Conservation (phyloP, 64 coral and sea anemone genomes). For the Porites lutea region DNA sequence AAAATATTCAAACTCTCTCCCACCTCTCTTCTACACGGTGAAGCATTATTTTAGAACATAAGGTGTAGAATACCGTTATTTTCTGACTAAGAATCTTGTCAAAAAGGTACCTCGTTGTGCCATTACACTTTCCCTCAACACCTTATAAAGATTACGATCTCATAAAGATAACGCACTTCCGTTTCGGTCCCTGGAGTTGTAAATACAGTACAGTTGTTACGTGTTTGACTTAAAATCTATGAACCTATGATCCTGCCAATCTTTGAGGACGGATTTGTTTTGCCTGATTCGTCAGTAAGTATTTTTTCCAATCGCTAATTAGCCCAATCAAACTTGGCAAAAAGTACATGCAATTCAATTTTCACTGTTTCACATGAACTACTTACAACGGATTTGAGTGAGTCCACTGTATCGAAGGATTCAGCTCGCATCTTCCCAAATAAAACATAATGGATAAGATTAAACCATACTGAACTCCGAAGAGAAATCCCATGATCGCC, state of each 20-base stretch:
- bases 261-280: neutral
- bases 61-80: too few relatives aligned
- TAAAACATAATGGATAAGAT: neutral
- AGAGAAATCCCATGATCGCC: neutral
- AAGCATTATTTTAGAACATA: neutral
- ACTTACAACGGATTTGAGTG: constrained; percentile 53
- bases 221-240: too few relatives aligned
- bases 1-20: constrained; percentile 4
- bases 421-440: neutral
- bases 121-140: neutral
- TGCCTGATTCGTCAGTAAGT: neutral
- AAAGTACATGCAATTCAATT: neutral
- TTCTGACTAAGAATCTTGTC: too few relatives aligned
- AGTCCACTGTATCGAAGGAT: constrained; percentile 68
- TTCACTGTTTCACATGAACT: neutral
- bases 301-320: neutral
- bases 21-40: neutral
- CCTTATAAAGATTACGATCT: neutral
- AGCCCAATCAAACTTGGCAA: neutral
- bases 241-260: neutral
- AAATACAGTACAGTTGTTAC: too few relatives aligned
- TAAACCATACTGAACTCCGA: neutral
- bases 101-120: too few relatives aligned
- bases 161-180: neutral
- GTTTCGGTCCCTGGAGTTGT: too few relatives aligned